A percentile compares a stretch with the other conserved stretches of the same genome.
Conservation (phyloP, 2,888 invertebrate genomes). For the Schrankia costaestrigalis region DNA sequence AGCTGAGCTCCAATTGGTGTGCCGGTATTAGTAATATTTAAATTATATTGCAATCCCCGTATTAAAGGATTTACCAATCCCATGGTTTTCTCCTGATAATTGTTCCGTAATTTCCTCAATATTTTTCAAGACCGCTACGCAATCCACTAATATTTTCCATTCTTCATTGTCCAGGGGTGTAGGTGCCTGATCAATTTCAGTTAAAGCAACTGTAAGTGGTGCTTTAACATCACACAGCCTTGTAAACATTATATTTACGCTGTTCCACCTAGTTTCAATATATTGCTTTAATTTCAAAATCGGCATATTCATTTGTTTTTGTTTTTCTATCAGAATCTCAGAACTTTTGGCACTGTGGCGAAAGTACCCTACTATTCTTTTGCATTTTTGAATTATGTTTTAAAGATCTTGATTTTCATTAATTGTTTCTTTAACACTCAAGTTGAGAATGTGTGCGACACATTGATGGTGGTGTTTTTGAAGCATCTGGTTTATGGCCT, state of each 20-base stretch:
- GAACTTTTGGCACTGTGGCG: no score
- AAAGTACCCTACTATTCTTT: no score
- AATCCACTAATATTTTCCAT: conserved; percentile 8
- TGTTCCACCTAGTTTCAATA: conserved; percentile 11
- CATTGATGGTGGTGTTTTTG: no score
- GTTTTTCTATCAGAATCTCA: no score
- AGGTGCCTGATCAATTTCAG: conserved; percentile 7
- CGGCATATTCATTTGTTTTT: conserved; percentile 15
- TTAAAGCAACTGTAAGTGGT: conserved; percentile 11
- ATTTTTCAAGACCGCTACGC: conserved; percentile 7
- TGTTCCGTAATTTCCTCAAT: conserved; percentile 7
- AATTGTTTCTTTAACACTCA: no score
- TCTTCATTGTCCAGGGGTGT: conserved; percentile 6
- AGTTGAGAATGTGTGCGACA: no score
- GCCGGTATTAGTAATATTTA: no score
- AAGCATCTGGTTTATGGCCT: no score
- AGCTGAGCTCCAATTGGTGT: no score
- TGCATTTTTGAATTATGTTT: no score
- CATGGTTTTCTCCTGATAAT: conserved; percentile 12
- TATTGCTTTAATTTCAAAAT: conserved; percentile 16
- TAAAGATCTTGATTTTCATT: no score
- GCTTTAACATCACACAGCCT: conserved; percentile 12
- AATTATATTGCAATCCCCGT: conserved; percentile 10
- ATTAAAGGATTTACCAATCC: conserved; percentile 13
- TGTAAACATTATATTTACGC: conserved; percentile 9